Conservation (phyloP, 2,888 invertebrate species). For the Neoaliturus tenellus region DNA sequence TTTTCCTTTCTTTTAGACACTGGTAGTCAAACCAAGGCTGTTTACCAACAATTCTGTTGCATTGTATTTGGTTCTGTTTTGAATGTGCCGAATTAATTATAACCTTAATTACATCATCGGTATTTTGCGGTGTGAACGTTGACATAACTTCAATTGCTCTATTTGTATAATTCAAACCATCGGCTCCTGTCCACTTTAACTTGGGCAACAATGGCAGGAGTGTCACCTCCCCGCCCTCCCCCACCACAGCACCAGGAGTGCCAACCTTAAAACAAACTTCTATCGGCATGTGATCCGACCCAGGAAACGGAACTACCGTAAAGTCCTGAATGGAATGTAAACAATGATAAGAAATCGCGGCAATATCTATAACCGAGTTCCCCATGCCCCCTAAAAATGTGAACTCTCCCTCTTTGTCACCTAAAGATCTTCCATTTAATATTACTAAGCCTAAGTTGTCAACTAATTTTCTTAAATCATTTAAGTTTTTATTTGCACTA, state of each 20-base stretch:
- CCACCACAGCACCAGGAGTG: neutral
- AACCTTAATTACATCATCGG: too few relatives aligned
- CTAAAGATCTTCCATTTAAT: constrained; percentile 54
- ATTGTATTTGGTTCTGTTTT: too few relatives aligned
- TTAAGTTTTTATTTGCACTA: neutral
- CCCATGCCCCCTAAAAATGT: constrained; percentile 53
- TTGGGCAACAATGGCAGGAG: constrained; percentile 28
- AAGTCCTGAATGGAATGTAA: constrained; percentile 35
- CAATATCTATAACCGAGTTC: constrained; percentile 36
- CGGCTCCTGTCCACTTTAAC: too few relatives aligned
- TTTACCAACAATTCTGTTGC: too few relatives aligned
- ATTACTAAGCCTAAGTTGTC: constrained; percentile 35
- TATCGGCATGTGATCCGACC: constrained; percentile 46
- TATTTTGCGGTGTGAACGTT: too few relatives aligned
- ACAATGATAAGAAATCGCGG: constrained; percentile 1
- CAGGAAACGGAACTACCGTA: neutral
- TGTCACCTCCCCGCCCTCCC: neutral
- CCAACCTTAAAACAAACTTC: constrained; percentile 1
- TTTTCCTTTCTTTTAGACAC: too few relatives aligned
- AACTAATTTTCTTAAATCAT: constrained; percentile 12
- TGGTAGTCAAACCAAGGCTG: too few relatives aligned
- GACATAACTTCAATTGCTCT: too few relatives aligned
- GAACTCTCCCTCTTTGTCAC: constrained; percentile 53
- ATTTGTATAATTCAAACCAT: too few relatives aligned
- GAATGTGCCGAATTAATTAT: too few relatives aligned